Percentiles rank a stretch among this genome's conserved stretches.
Conservation (phyloP, 1,140 invertebrate genomes). For the Sipha flava region DNA sequence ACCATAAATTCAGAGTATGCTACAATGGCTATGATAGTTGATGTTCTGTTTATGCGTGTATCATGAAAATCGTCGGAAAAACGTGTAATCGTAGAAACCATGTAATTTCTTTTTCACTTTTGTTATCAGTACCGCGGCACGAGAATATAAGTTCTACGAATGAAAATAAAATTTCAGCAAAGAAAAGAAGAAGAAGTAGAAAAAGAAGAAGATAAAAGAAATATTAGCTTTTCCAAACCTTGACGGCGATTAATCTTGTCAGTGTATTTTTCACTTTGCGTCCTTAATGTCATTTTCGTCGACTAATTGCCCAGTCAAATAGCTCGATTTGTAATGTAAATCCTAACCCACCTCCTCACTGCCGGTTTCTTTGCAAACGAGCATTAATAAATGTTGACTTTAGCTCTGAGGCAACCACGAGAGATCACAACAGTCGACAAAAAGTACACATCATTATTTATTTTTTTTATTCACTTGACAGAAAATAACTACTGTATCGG, state of each 20-base stretch:
- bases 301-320: constrained; percentile 26
- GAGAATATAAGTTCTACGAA: not conserved
- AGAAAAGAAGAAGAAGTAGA: too few relatives aligned
- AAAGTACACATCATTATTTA: constrained; percentile 22
- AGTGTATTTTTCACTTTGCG: not conserved
- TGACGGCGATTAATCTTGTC: not conserved
- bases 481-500: not conserved
- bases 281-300: constrained; percentile 23
- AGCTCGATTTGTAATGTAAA: constrained; percentile 23
- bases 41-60: too few relatives aligned
- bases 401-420: not conserved
- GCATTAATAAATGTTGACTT: constrained; percentile 12
- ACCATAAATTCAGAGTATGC: too few relatives aligned
- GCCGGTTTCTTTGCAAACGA: not conserved
- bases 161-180: not conserved
- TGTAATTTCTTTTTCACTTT: too few relatives aligned
- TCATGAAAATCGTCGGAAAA: too few relatives aligned
- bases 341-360: not conserved
- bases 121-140: not conserved
- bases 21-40: too few relatives aligned
- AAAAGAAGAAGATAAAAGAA: not conserved
- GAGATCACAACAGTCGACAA: constrained; percentile 16
- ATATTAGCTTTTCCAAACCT: constrained; percentile 11
- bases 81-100: too few relatives aligned
- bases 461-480: constrained; percentile 13